Evolutionary conservation across 2,888 invertebrate genomes (phyloP), one percentile per base, ranked within the genome.

Genomic region (Cotesia congregata): DNA sequence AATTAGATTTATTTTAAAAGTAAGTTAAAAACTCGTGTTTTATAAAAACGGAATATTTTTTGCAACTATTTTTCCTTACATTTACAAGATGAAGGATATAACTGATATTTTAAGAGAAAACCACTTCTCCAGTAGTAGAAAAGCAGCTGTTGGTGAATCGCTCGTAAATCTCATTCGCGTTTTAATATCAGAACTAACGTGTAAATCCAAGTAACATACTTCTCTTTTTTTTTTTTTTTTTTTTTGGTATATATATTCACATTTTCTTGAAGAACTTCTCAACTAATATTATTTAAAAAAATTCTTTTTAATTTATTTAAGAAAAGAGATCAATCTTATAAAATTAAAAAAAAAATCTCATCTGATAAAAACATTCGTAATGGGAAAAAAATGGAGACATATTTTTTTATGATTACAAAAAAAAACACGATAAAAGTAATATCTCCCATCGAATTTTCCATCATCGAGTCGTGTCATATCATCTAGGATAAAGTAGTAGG

Each of bases 131-230:
- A n/a, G 5, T 41, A 6, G 5, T 41, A 72, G 12, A 1, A 12
- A 73, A 73, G 67, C 67, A 73, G 73, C 73, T 73, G 73, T 41
- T 15, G 30, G 15, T 17, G 17, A 62, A 38, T 67, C 70, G 70
- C 76, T 82, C 84, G 83, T 84, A 86, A 84, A 85, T 86, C 83
- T 81, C 83, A 83, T 83, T 83, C 81, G 81, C 81, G 80, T 85
- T 86, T 86, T 86, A 86, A 86, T 86, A 86, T 85, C 82, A 82
- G 77, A 59, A 79, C 75, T 69, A 50, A 77, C 80, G 79, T 84
- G 79, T 84, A 86, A 86, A 85, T 85, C 81, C 74, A 79, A 62
- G 77, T 75, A 83, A 80, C 64, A 67, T 68, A 65, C 15, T 71
- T 71, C 61, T 69, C 41, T 38, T 9, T 9, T n/a, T 74, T 12